Evolutionary conservation across 2,888 invertebrate genomes (phyloP), one percentile per base, ranked within the genome.

Genomic region (Beris chalybata): DNA sequence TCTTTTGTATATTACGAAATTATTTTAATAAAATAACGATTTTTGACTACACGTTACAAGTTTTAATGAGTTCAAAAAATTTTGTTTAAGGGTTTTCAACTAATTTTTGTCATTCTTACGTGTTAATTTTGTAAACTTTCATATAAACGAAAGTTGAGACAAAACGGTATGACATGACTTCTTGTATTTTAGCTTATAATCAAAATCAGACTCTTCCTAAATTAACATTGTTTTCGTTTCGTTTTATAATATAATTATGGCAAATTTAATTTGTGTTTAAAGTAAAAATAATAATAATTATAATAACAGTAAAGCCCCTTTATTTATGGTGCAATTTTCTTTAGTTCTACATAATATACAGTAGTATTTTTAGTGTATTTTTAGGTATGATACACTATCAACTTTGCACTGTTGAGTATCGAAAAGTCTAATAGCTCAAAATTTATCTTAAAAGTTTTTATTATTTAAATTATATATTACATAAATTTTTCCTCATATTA

Each of bases 361-460:
- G 38, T 38, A 38, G 38, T 38, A 38, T 38, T 38, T 38, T 38
- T 38, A 38, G 38, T 38, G 38, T 38, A 38, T 38, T 4, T 38
- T 38, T 7, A 38, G 38, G 1, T 7, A 9, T 7, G 9, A 13
- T 38, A 52, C 61, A 61, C 61, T 52, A 30, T 38, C 32, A 61
- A 61, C 61, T 61, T 61, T 61, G 61, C 61, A 61, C 61, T 61
- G 50, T 32, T 61, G 61, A 61, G 61, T 61, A 61, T 61, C 61
- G 31, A 50, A 15, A 61, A 61, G 50, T 38, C 22, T 38, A 56
- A 56, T n/a, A 56, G 55, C 55, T 56, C 13, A 56, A 56, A 56
- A 43, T 7, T 7, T 15, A 38, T 43, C 30, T 22, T 48, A 22
- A 9, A 22, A 22, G 22, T 22, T 22, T 22, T 22, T 22, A 22